Conservation (phyloP, 1,140 invertebrate species). For the Nephila pilipes region DNA sequence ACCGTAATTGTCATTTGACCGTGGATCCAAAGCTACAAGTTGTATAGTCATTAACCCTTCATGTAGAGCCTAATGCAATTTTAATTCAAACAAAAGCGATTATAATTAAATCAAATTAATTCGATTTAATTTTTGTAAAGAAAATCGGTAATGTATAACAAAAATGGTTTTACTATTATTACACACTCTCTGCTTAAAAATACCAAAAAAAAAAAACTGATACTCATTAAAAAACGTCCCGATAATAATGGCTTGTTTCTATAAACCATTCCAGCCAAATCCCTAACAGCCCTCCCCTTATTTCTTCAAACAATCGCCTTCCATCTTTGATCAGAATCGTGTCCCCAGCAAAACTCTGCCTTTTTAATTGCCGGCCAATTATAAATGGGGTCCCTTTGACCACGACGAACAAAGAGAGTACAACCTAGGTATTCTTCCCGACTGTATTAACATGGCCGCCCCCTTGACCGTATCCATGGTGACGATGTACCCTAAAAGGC, state of each 20-base stretch:
- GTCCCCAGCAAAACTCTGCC: not conserved
- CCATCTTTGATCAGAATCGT: conserved; percentile 24
- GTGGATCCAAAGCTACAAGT: too few species aligned
- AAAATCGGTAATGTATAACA: too few species aligned
- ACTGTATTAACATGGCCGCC: conserved; percentile 60
- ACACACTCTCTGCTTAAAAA: too few species aligned
- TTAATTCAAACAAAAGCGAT: too few species aligned
- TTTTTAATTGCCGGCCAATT: conserved; percentile 66
- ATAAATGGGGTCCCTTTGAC: conserved; percentile 36
- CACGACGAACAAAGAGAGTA: conserved; percentile 39
- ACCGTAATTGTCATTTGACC: too few species aligned
- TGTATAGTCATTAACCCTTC: too few species aligned
- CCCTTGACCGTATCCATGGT: conserved; percentile 54
- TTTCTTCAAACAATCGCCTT: not conserved
- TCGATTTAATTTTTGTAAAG: too few species aligned
- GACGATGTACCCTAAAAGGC: conserved; percentile 42
- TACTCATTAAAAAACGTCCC: not conserved
- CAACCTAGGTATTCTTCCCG: conserved; percentile 12
- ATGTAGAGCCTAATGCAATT: too few species aligned
- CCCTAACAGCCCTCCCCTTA: not conserved
- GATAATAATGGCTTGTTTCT: not conserved
- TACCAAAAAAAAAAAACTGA: not conserved
- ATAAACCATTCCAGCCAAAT: not conserved
- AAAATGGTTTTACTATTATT: too few species aligned
- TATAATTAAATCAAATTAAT: too few species aligned